Evolutionary conservation across 2,797 vertebrate species (phyloP), one percentile per base, ranked within the genome.

Genomic region (Vireo griseus): DNA sequence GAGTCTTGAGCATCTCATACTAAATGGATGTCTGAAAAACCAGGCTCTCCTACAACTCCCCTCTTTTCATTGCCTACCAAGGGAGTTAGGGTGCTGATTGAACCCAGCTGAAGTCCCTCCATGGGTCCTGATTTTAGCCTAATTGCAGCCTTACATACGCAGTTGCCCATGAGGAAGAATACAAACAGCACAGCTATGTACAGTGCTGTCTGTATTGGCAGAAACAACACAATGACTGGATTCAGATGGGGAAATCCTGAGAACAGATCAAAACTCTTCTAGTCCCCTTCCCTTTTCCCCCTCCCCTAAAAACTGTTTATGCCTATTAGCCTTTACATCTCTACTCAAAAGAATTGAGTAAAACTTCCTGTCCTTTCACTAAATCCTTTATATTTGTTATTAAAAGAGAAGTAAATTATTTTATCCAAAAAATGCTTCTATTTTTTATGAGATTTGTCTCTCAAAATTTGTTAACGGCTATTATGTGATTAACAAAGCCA

Each of bases 31-130:
- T 12, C 52, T 74, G 31, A 77, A 76, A 48, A 25, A 2, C 0
- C 19, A 11, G 19, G n/a, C 3, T 33, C 5, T 50, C 6, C 17
- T 54, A 2, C 7, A 65, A 16, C 4, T 2, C 5, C 4, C 0
- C 10, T 31, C 54, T 83, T 81, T 57, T 59, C 28, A 16, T 11
- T 42, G 57, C 37, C 24, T 63, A 14, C 40, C 35, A 58, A 55
- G 17, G 42, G 7, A 79, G 25, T 16, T 31, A 50, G 39, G 13
- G 13, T 22, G 16, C 44, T 50, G 29, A 22, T 6, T 48, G 40
- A 45, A 19, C 19, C 16, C 25, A 26, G 0, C 0, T 0, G 1
- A 76, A 63, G 16, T 57, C 13, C 18, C 13, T 80, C 50, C 26
- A 11, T 3, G 5, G 16, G 42, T 52, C 40, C 76, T 18, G 6